Base-by-base conservation (phyloP, 35 echinoderm and acorn worm genomes). In the Acanthaster planci region DNA sequence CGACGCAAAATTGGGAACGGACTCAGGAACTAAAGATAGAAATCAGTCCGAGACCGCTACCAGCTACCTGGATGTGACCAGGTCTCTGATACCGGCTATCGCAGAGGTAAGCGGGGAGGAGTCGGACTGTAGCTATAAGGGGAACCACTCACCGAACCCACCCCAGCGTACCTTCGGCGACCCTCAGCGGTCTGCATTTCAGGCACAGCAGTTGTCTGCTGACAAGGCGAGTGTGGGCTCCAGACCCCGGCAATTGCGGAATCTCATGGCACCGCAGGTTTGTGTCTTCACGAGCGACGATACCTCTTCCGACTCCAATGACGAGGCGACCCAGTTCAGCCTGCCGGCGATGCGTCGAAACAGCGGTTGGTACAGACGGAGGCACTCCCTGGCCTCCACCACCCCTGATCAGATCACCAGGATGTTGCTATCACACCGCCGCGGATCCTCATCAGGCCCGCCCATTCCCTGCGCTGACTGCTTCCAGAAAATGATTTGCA, bases 361-460 rank as follows among this genome's bases (percentile, higher is more conserved):
- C 2, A 27, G 18, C 77, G 37, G 8, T 37, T 0, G 7, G 32
- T 38, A 2, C 9, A 79, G 77, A 37, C 77, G 77, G 15, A 79
- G 77, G 37, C 77, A 79, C 77, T 79, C 77, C 8, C 77, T 79
- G 8, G 77, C 77, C 77, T 30, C 77, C 18, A 50, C 39, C 39
- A 79, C 77, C 15, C 77, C 77, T 30, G 77, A 79, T 37, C 77
- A 79, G 37, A 79, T 79, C 37, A 79, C 77, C 14, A 79, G 77
- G 16, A 79, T 79, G 77, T 37, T 79, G 29, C 77, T 79, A 15
- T 79, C 77, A 79, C 77, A 79, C 18, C 77, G 77, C 77, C 77
- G 77, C 39, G 77, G 77, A 30, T 79, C 77, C 29, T 30, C 38
- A 8, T 79, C 77, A 7, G 77, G 77, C 38, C 77, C 39, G 5